phyloP scores from a whole-genome alignment of 2,888 invertebrate species.

The Leptopilina myrica region DNA sequence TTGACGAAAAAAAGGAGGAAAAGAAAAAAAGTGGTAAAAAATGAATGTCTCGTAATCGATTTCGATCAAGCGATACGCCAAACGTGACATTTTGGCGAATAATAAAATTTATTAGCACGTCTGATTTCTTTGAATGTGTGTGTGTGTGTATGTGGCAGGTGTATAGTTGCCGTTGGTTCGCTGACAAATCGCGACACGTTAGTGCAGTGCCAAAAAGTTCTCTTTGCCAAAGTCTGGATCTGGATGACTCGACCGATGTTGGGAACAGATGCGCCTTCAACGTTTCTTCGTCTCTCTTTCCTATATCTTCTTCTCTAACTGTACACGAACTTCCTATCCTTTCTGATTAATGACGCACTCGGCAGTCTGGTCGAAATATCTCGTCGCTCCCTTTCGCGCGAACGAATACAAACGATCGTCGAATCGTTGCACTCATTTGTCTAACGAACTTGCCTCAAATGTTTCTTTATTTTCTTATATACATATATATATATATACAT shows the following conservation, averaged over 20 bases:
- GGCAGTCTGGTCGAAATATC: conserved; percentile 30
- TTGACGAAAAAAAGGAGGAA: neutral
- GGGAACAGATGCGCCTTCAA: conserved; percentile 24
- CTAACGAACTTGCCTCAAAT: conserved; percentile 15
- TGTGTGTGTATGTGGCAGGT: neutral
- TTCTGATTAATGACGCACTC: conserved; percentile 21
- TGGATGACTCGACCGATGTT: conserved; percentile 13
- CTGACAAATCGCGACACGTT: conserved; percentile 37
- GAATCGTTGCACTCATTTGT: conserved; percentile 33
- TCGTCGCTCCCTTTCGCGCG: conserved; percentile 10
- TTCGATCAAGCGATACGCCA: conserved; percentile 30
- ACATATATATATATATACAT: too few species aligned
- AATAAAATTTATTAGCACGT: conserved; percentile 36
- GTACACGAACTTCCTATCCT: conserved; percentile 26
- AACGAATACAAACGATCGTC: conserved; percentile 26
- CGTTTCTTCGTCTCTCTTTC: conserved; percentile 21
- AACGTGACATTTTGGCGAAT: conserved; percentile 26
- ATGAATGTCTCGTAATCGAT: conserved; percentile 1
- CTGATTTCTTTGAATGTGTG: neutral
- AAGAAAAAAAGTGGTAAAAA: neutral
- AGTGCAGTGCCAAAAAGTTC: conserved; percentile 18
- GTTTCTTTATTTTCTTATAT: conserved; percentile 6
- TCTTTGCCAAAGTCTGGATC: conserved; percentile 33
- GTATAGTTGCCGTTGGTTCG: neutral
- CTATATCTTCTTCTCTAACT: too few species aligned